A percentile compares a stretch with the other conserved stretches of the same genome.
phyloP scores from a whole-genome alignment of 2,888 invertebrate genomes.

The Clanis bilineata region DNA sequence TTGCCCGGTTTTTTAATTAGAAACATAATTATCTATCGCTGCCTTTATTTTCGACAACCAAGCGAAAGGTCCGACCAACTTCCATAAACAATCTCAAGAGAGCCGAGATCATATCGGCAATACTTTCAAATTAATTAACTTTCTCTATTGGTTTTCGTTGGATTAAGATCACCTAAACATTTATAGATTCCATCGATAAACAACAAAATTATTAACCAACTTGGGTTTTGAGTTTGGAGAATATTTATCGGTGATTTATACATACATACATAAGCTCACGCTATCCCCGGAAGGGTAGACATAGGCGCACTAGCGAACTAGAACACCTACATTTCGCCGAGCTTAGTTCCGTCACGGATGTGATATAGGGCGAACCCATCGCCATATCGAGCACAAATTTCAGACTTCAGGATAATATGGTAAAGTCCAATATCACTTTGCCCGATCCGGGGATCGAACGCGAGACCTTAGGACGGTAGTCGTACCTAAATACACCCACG shows the following conservation, averaged over 20 bases:
- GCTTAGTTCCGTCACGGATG: too few species aligned
- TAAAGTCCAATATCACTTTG: too few species aligned
- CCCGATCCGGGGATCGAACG: too few species aligned
- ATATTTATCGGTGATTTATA: neutral
- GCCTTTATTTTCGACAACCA: slow-evolving; percentile 17
- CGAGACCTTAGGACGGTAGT: too few species aligned
- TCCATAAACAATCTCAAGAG: slow-evolving; percentile 42
- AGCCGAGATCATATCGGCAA: slow-evolving; percentile 37
- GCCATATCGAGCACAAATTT: too few species aligned
- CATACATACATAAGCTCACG: too few species aligned
- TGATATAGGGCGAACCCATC: too few species aligned
- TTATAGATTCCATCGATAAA: slow-evolving; percentile 14
- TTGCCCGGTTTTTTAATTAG: slow-evolving; percentile 26
- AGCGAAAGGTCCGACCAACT: slow-evolving; percentile 27
- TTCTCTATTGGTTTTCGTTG: slow-evolving; percentile 41
- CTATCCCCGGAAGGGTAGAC: too few species aligned
- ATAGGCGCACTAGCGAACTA: too few species aligned
- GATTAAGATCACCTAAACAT: slow-evolving; percentile 25
- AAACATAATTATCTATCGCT: slow-evolving; percentile 27
- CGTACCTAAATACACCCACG: too few species aligned
- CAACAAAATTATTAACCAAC: slow-evolving; percentile 15
- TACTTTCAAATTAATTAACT: slow-evolving; percentile 53
- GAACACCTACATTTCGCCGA: too few species aligned
- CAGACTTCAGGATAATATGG: too few species aligned
- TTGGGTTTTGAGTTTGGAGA: slow-evolving; percentile 12